Base-by-base conservation (phyloP, 2,888 invertebrate species). In the Teinopalpus imperialis region DNA sequence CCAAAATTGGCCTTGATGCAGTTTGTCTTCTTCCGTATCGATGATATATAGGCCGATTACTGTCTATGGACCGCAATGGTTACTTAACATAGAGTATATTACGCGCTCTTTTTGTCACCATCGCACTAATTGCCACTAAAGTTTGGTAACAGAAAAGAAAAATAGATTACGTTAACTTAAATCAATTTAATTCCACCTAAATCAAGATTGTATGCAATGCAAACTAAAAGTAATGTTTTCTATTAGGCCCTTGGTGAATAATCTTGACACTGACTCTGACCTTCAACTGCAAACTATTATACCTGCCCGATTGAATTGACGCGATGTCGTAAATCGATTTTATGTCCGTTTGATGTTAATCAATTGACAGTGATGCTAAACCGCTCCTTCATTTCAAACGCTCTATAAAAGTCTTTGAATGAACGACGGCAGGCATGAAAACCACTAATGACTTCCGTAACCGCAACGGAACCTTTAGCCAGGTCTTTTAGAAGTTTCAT, bases 221-320 rank as follows among this genome's bases (percentile, higher is more conserved):
- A 10, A 20, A 40, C 27, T 2, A 24, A 24, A 24, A 24, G 6
- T 4, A 2, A 24, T 8, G 8, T 24, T 24, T n/a, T n/a, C n/a
- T 0, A 24, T n/a, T 13, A 14, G 29, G 21, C 39, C 39, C 29
- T 43, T 36, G 23, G 10, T 30, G 26, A 18, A 13, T 24, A 32
- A 63, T 74, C 85, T 85, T 85, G 82, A 69, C 83, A 74, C 68
- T 83, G 81, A 69, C 64, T 63, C 43, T 63, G 65, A 65, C 82
- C 81, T 78, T 75, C 64, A 40, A 32, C 27, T 16, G 21, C 49
- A 27, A 37, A 43, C 49, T 53, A 75, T 53, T 55, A 51, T 75
- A 76, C 78, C 74, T 53, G 59, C 52, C 52, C 65, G 59, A 80
- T 81, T 77, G 67, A 75, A 74, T 71, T 60, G 57, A 49, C 58